Evolutionary conservation across 2,797 vertebrate species (phyloP), one percentile per base, ranked within the genome.

Genomic region (Danionella dracula): DNA sequence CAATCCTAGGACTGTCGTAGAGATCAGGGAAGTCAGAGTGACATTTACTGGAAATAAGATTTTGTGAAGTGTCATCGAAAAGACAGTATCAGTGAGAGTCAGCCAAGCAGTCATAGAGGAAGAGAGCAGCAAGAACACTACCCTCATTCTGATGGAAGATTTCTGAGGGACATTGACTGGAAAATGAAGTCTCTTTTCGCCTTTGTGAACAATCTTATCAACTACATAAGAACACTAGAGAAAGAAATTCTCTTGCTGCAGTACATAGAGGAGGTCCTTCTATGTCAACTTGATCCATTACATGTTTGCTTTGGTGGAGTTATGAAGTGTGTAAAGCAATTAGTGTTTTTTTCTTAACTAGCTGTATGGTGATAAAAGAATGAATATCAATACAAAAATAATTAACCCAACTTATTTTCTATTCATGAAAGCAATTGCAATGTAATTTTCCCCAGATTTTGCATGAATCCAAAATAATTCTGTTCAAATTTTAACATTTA

Each of bases 31-130:
- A 71, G 61, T 65, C 46, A 46, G 42, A 41, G 42, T 60, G 60
- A 66, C 71, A 69, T 69, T 66, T 60, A 34, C 49, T 27, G 37
- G 38, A 72, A 46, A 65, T 71, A 44, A 12, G 13, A 51, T 41
- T 65, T 65, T 44, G 21, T 57, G 42, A 15, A 58, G 61, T 37
- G 45, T 37, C 61, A 35, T 65, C 54, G 38, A 65, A 65, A 58
- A 71, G 44, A 41, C 51, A 29, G 49, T 35, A 51, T 42, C 29
- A 48, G 44, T 49, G 50, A 66, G 42, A 40, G 32, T 37, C 32
- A 35, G 31, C 41, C 32, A 29, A 65, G 51, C n/a, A 54, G n/a
- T 11, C 10, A 15, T 48, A 48, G 8, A 45, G 7, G 31, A 65
- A 4, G 20, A 41, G 59, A 37, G 49, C 27, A 2, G 0, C 13